A percentile compares a stretch with the other conserved stretches of the same genome.
phyloP scores from a whole-genome alignment of 2,888 invertebrate genomes.

The Xanthorhoe spadicearia region DNA sequence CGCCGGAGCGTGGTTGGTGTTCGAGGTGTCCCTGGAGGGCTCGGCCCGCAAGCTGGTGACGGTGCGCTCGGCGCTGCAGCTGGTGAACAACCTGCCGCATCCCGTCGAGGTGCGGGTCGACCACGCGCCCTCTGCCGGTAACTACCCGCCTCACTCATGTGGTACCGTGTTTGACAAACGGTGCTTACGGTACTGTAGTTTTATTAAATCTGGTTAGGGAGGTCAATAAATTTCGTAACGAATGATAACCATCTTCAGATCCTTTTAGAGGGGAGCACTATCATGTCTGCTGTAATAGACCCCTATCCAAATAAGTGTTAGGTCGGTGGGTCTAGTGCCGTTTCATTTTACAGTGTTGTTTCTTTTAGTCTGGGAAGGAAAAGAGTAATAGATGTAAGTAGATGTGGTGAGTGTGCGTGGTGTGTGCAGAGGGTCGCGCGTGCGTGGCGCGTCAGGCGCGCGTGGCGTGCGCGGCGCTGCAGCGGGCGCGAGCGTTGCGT shows the following conservation, averaged over 20 bases:
- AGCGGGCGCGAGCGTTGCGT: constrained; percentile 50
- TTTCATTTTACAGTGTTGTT: too few relatives aligned
- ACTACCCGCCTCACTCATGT: too few relatives aligned
- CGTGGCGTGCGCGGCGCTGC: constrained; percentile 51
- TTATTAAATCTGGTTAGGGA: not conserved
- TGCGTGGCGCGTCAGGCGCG: constrained; percentile 47
- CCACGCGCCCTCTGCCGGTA: constrained; percentile 63
- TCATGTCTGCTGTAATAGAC: too few relatives aligned
- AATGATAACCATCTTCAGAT: too few relatives aligned
- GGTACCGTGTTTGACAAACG: constrained; percentile 53
- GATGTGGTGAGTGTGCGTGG: not conserved
- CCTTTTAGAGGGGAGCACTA: too few relatives aligned
- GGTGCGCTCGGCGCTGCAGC: constrained; percentile 94
- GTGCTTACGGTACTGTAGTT: not conserved
- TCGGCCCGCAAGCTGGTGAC: constrained; percentile 97
- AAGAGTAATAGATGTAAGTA: not conserved
- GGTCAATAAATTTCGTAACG: too few relatives aligned
- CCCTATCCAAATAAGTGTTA: too few relatives aligned
- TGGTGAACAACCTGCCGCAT: constrained; percentile 91
- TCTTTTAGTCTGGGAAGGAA: not conserved
- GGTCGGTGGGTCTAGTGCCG: too few relatives aligned
- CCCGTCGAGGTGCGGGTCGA: constrained; percentile 83
- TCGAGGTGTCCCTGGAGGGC: constrained; percentile 96
- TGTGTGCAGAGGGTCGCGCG: not conserved
- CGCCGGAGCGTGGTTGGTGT: constrained; percentile 91